Evolutionary conservation across 2,797 vertebrate species (phyloP).

Genomic region (Hozukius guyotensis): DNA sequence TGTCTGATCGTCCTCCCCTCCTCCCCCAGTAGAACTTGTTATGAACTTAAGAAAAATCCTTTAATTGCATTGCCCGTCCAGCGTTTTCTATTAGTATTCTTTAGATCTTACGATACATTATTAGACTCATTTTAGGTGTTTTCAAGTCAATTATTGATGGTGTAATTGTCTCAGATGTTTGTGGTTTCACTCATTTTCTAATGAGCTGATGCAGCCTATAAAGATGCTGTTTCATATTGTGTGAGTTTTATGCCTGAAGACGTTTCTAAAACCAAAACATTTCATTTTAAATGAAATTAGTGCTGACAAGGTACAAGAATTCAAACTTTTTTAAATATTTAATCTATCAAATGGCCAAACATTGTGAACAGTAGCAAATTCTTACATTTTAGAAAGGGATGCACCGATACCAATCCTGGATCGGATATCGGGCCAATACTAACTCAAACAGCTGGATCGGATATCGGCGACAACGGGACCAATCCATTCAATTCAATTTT

Average conservation of each 20-base stretch:
- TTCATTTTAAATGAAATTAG: not conserved
- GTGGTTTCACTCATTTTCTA: not conserved
- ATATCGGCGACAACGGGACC: no score
- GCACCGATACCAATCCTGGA: no score
- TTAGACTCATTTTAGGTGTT: not conserved
- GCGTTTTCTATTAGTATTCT: not conserved
- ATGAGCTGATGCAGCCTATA: not conserved
- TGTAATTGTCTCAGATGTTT: not conserved
- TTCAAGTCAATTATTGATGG: not conserved
- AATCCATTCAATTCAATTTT: no score
- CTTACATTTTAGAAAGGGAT: not conserved
- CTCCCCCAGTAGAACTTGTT: not conserved
- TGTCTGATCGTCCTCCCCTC: not conserved
- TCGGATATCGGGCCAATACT: no score
- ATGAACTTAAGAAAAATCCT: not conserved
- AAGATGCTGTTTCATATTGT: not conserved
- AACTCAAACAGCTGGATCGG: fast-evolving
- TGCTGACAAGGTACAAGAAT: not conserved
- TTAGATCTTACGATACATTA: not conserved
- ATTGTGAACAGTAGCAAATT: not conserved
- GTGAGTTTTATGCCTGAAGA: not conserved
- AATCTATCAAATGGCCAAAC: not conserved
- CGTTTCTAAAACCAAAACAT: not conserved
- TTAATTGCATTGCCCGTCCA: not conserved
- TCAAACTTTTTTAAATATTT: not conserved